A percentile compares a stretch with the other conserved stretches of the same genome.
These are phyloP conservation scores for Macaria liturata DNA, from an alignment of 2,888 invertebrate species.

Conservation along the genomic window DNA sequence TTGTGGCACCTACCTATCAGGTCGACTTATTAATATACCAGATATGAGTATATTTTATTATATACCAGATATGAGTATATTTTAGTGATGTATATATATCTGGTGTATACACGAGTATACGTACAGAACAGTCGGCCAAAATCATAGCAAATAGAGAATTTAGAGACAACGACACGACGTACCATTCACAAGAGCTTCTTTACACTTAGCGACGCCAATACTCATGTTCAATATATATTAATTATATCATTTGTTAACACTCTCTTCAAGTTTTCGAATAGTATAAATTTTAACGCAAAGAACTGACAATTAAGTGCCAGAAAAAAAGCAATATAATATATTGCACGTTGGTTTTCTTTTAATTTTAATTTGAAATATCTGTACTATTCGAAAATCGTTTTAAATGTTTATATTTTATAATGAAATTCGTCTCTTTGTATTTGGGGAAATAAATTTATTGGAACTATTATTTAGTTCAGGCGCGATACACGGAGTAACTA, in stretches of 20 bases:
- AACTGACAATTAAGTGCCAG: constrained; percentile 74
- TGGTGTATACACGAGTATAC: constrained; percentile 10
- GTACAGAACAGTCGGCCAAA: constrained; percentile 21
- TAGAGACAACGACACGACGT: constrained; percentile 80
- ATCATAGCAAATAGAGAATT: constrained; percentile 52
- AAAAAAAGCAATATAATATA: constrained; percentile 51
- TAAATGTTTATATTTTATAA: constrained; percentile 5
- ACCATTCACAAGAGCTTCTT: constrained; percentile 75
- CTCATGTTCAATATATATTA: constrained; percentile 36
- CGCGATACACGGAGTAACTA: no score
- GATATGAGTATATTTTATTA: no score
- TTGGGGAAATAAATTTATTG: constrained; percentile 37
- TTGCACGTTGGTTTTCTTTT: constrained; percentile 57
- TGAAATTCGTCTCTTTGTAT: constrained; percentile 38
- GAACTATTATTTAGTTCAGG: no score
- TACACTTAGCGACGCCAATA: constrained; percentile 56
- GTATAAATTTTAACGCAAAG: constrained; percentile 54
- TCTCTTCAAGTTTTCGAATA: constrained; percentile 39
- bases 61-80: no score
- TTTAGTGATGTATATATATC: no score
- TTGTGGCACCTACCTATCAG: no score
- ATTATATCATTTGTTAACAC: constrained; percentile 20
- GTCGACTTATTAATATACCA: no score
- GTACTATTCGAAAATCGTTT: constrained; percentile 39
- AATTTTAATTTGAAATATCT: constrained; percentile 38